A percentile compares a stretch with the other conserved stretches of the same genome.
Conservation (phyloP, 1,140 invertebrate genomes). For the Nebria ingens region DNA sequence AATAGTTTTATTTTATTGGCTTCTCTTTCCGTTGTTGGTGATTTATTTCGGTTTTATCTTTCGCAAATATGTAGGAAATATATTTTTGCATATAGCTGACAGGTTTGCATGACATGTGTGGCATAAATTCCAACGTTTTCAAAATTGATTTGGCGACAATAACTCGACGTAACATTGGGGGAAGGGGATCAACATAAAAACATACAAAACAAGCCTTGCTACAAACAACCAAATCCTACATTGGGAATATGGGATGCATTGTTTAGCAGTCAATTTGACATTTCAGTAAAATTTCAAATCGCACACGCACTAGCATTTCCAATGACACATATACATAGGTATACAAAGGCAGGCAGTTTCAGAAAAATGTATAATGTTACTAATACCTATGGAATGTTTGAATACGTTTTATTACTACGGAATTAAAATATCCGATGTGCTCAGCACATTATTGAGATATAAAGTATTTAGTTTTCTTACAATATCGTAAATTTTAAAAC, state of each 20-base stretch:
- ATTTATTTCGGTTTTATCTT: too few relatives aligned
- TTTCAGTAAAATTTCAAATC: not conserved
- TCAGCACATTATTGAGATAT: not conserved
- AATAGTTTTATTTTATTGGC: too few relatives aligned
- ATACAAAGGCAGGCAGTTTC: not conserved
- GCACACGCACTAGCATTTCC: not conserved
- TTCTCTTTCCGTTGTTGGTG: too few relatives aligned
- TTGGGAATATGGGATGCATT: not conserved
- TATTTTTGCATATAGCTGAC: too few relatives aligned
- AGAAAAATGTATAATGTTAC: not conserved
- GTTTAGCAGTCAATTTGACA: constrained; percentile 3
- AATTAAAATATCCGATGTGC: not conserved
- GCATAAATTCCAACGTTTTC: not conserved
- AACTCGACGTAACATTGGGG: too few relatives aligned
- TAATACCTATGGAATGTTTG: too few relatives aligned
- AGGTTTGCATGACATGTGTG: too few relatives aligned
- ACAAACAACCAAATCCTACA: not conserved
- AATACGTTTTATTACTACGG: not conserved
- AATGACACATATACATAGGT: not conserved
- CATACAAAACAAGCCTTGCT: not conserved
- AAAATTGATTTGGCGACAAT: constrained; percentile 3
- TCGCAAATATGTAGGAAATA: too few relatives aligned
- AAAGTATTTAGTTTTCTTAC: too few relatives aligned
- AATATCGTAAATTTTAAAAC: too few relatives aligned
- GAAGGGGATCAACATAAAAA: not conserved